Evolutionary conservation across 2,113 vertebrate species (phyloP), one percentile per base, ranked within the genome.

Genomic region (Thermophis baileyi): DNA sequence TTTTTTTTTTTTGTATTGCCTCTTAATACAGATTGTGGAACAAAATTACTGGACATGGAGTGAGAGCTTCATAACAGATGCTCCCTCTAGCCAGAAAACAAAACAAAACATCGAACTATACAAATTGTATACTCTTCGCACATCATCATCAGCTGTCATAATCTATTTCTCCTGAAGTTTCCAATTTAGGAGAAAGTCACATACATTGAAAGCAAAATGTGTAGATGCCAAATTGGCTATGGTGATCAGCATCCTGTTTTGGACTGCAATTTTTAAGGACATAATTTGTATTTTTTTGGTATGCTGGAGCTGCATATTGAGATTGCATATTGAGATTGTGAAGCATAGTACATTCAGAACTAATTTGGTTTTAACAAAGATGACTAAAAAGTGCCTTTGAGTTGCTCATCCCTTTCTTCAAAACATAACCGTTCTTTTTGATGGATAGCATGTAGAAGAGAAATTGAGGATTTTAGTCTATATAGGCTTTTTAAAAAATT

Each of bases 111-210:
- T 18, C n/a, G 30, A 44, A 25, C 47, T 30, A 35, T 30, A 87
- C n/a, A 51, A 55, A 7, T 8, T 6, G 35, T 88, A n/a, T 35
- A 14, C n/a, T 7, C 25, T 22, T 53, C 12, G 3, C 22, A 27
- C 25, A 18, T 14, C 18, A 3, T 14, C 35, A 53, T 44, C 8
- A 92, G 16, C 1, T 49, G 40, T 87, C 85, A 87, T 49, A 47
- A 30, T 49, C 20, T 93, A 22, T 95, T 94, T 35, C 91, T 8
- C 91, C 86, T 81, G n/a, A 91, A 94, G 63, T 94, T 6, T 18
- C 20, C 16, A 25, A 20, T 54, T 20, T 44, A 25, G 50, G 22
- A 40, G 49, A 25, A 16, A 11, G 30, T 8, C 12, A 91, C 85
- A 87, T 91, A 63, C 55, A 1, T 40, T 25, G 55, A 40, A 35